phyloP scores from a whole-genome alignment of 2,797 vertebrate species.

The Phoebastria nigripes region DNA sequence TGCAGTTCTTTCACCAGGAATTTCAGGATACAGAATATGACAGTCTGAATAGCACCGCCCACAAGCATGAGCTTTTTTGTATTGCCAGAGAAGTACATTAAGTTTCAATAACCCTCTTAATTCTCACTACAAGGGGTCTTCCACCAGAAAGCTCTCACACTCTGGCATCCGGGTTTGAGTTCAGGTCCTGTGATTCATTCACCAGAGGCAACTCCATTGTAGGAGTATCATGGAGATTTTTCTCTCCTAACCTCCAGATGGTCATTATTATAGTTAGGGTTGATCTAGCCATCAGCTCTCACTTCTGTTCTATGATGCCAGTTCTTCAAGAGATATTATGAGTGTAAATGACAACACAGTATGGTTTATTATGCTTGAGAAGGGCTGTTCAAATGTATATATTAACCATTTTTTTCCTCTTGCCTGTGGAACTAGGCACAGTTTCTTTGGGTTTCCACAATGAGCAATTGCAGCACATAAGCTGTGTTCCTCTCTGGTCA shows the following conservation, averaged over 20 bases:
- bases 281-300: neutral
- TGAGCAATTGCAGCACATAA: neutral
- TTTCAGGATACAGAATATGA: neutral
- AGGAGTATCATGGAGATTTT: neutral
- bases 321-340: neutral
- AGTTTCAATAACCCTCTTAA: neutral
- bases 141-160: neutral
- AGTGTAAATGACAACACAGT: neutral
- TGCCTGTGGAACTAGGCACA: neutral
- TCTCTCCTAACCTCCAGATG: neutral
- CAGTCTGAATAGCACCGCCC: neutral
- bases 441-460: conserved; percentile 47
- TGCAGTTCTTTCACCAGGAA: neutral
- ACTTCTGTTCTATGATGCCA: neutral
- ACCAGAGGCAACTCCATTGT: neutral
- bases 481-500: neutral
- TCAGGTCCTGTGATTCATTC: neutral
- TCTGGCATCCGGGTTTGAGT: neutral
- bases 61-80: neutral
- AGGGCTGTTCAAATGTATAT: neutral
- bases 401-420: neutral
- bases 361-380: neutral
- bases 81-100: neutral
- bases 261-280: neutral
- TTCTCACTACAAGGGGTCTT: neutral